Evolutionary conservation across 2,888 invertebrate genomes (phyloP).

Genomic region (Frankliniella intonsa): DNA sequence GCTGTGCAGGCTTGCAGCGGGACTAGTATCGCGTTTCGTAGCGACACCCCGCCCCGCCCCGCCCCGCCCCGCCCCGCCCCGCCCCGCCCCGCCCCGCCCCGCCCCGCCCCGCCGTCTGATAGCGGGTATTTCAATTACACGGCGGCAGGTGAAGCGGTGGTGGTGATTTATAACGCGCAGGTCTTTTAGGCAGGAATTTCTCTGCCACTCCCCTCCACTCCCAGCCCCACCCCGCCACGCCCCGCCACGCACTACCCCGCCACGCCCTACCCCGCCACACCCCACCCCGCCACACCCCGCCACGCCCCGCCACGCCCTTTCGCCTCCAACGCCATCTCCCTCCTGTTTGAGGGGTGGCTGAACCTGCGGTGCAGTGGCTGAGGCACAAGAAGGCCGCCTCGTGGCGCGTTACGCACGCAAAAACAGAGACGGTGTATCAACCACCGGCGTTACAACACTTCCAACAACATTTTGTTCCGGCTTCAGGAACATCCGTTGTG

Average conservation of each 20-base stretch:
- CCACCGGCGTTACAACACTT: too few species aligned
- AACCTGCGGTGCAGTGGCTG: too few species aligned
- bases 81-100: background rate
- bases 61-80: background rate
- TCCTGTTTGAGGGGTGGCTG: background rate
- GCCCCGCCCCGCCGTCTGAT: background rate
- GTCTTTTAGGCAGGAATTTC: constrained; percentile 10
- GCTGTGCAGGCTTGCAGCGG: too few species aligned
- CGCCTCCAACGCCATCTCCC: background rate
- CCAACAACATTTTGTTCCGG: too few species aligned
- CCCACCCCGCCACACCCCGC: background rate
- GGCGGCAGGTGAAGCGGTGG: background rate
- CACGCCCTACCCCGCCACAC: background rate
- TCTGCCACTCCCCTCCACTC: background rate
- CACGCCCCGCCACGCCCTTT: background rate
- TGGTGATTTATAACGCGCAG: background rate
- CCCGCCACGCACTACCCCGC: background rate
- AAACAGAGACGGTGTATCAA: too few species aligned
- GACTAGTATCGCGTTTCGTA: too few species aligned
- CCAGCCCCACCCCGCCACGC: background rate
- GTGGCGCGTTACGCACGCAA: too few species aligned
- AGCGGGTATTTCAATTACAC: constrained; percentile 15
- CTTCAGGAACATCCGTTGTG: too few species aligned
- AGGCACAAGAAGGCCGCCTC: too few species aligned
- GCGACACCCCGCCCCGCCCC: background rate